Conservation (phyloP, 2,797 vertebrate species). For the Acanthornis magna region DNA sequence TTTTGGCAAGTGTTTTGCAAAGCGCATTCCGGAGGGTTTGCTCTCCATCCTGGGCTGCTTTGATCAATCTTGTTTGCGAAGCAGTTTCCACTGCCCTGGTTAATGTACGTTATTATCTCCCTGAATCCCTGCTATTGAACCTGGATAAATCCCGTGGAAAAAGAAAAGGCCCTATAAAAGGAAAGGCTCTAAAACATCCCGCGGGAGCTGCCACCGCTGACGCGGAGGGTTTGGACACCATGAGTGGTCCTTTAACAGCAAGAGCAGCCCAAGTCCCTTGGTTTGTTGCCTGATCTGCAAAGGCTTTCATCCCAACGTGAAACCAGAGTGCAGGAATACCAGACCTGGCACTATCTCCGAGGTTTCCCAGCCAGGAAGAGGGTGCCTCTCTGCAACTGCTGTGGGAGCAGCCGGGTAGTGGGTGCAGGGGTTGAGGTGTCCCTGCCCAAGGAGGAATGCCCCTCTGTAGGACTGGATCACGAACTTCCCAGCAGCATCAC, state of each 20-base stretch:
- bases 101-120: slow-evolving; percentile 34
- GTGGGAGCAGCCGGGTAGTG: not conserved
- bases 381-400: not conserved
- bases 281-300: not conserved
- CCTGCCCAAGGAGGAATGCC: not conserved
- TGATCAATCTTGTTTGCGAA: slow-evolving; percentile 35
- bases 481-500: not conserved
- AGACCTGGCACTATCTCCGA: not conserved
- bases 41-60: slow-evolving; percentile 6
- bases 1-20: slow-evolving; percentile 25
- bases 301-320: not conserved
- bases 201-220: not conserved
- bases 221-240: not conserved
- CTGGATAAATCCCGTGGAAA: not conserved
- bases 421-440: not conserved
- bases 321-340: not conserved
- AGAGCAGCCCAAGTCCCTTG: not conserved
- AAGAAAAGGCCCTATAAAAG: slow-evolving; percentile 16
- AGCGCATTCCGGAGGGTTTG: not conserved
- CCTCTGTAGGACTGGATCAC: not conserved
- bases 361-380: not conserved
- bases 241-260: not conserved
- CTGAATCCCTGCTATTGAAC: slow-evolving; percentile 48
- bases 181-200: slow-evolving; percentile 10
- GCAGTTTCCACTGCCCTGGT: slow-evolving; percentile 25